A percentile compares a stretch with the other conserved stretches of the same genome.
Conservation (phyloP, 2,888 invertebrate species). For the Ellobium chinense region DNA sequence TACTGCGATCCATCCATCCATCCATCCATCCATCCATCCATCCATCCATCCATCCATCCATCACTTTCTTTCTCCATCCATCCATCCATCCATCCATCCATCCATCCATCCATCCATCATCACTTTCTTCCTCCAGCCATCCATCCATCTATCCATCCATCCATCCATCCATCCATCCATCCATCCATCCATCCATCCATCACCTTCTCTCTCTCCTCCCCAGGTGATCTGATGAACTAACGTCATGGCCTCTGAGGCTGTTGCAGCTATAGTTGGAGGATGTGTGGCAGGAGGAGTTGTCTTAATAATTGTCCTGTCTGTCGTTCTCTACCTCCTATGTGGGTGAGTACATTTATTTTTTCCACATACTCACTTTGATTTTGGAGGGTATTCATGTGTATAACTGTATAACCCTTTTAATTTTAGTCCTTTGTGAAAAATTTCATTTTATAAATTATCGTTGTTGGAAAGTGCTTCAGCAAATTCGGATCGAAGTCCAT, state of each 20-base stretch:
- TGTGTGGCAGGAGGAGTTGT: conserved; percentile 62
- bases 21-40: too few species aligned
- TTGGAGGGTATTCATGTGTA: too few species aligned
- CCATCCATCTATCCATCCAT: neutral
- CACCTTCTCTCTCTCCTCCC: neutral
- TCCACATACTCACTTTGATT: too few species aligned
- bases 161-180: neutral
- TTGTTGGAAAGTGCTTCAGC: too few species aligned
- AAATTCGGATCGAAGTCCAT: too few species aligned
- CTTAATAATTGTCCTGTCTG: conserved; percentile 55
- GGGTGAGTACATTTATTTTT: too few species aligned
- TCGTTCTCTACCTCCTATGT: conserved; percentile 59
- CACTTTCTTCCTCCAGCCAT: neutral
- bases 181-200: neutral
- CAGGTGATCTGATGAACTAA: neutral
- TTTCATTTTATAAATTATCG: too few species aligned
- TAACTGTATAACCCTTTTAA: too few species aligned
- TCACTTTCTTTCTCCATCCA: neutral
- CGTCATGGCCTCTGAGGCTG: neutral
- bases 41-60: neutral
- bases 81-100: neutral
- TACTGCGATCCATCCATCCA: too few species aligned
- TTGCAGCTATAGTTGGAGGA: neutral
- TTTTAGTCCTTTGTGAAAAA: too few species aligned
- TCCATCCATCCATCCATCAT: neutral